Conservation (phyloP, 2,797 vertebrate species). For the Botia kubotai region DNA sequence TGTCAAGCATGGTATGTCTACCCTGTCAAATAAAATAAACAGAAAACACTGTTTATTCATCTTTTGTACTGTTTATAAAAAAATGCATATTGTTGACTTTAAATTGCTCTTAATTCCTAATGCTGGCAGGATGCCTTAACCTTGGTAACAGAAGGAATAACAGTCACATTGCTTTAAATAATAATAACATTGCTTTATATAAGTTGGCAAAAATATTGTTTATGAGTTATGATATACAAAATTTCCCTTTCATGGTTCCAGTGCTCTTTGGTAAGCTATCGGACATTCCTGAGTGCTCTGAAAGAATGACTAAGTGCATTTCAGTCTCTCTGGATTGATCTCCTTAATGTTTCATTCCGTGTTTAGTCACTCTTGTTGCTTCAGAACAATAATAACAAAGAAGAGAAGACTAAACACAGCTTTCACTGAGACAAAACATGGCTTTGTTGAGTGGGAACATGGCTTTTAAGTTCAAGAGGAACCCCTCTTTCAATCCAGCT, state of each 20-base stretch:
- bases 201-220: too few relatives aligned
- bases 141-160: too few relatives aligned
- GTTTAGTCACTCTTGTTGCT: slow-evolving; percentile 32
- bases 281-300: slow-evolving; percentile 6
- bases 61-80: too few relatives aligned
- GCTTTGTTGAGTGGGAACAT: slow-evolving; percentile 32
- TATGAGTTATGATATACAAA: too few relatives aligned
- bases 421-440: slow-evolving; percentile 8
- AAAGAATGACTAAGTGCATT: background rate
- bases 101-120: too few relatives aligned
- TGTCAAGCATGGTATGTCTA: too few relatives aligned
- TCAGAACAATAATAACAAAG: slow-evolving; percentile 37
- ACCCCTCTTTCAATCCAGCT: slow-evolving; percentile 35
- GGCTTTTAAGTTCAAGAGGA: slow-evolving; percentile 37
- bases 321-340: slow-evolving; percentile 24
- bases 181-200: too few relatives aligned
- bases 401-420: slow-evolving; percentile 9
- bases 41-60: too few relatives aligned
- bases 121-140: too few relatives aligned
- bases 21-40: too few relatives aligned
- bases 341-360: slow-evolving; percentile 38
- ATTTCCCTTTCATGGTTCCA: background rate
- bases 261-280: slow-evolving; percentile 19
- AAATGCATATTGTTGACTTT: too few relatives aligned
- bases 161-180: too few relatives aligned